These are phyloP conservation scores for Thereva unica DNA, from an alignment of 2,888 invertebrate genomes.

Conservation along the genomic window DNA sequence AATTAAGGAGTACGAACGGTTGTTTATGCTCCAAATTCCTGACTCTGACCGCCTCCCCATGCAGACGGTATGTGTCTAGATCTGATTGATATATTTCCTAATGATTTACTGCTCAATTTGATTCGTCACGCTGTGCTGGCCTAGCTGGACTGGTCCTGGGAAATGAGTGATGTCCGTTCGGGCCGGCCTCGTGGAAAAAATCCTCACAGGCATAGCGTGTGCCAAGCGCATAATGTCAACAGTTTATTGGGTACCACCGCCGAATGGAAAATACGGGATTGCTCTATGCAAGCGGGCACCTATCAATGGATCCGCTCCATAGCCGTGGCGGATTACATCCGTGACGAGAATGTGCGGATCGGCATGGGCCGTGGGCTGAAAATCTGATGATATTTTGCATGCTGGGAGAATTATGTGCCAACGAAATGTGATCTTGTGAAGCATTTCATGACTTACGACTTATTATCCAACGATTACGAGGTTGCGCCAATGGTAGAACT, in stretches of 20 bases:
- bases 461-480: constrained; percentile 16
- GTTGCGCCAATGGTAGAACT: not conserved
- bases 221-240: no score
- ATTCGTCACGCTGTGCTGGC: constrained; percentile 26
- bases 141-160: not conserved
- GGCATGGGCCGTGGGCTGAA: constrained; percentile 12
- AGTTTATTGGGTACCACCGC: no score
- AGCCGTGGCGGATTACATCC: not conserved
- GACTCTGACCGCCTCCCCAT: no score
- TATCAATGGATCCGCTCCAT: no score
- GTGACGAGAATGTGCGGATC: not conserved
- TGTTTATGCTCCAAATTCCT: no score
- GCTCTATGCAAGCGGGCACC: no score
- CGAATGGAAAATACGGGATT: no score
- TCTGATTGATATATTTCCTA: constrained; percentile 28
- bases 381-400: constrained; percentile 25
- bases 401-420: constrained; percentile 29
- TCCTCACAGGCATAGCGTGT: no score
- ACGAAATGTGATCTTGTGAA: constrained; percentile 22
- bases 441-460: constrained; percentile 19
- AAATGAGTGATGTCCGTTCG: constrained; percentile 10
- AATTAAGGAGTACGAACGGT: no score
- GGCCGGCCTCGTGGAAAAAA: constrained; percentile 1
- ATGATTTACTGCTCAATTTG: constrained; percentile 19
- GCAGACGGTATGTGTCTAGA: not conserved